phyloP scores from a whole-genome alignment of 2,113 vertebrate species.

The Carollia perspicillata region DNA sequence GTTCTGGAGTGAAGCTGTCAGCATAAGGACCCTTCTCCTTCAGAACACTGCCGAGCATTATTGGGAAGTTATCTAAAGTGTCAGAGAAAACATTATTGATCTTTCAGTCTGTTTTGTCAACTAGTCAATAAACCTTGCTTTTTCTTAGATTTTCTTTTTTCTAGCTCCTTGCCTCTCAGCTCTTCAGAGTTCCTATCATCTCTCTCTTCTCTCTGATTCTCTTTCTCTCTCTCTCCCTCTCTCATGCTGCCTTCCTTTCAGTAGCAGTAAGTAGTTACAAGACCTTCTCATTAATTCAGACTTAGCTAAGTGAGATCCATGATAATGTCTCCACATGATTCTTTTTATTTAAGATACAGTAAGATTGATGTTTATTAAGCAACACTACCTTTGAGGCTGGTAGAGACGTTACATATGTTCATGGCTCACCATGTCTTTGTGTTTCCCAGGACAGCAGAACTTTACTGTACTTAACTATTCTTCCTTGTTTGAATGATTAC shows the following conservation, averaged over 20 bases:
- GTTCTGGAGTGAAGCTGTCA: slow-evolving; percentile 73
- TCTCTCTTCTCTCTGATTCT: too few relatives aligned
- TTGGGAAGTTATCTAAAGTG: slow-evolving; percentile 80
- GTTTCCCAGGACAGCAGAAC: not conserved
- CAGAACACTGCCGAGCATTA: slow-evolving; percentile 61
- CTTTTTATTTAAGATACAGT: not conserved
- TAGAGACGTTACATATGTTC: not conserved
- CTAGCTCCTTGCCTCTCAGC: not conserved
- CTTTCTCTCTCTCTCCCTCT: not conserved
- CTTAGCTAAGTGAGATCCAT: not conserved
- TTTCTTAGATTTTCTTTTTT: slow-evolving; percentile 35
- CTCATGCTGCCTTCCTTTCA: not conserved
- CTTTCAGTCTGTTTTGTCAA: slow-evolving; percentile 82
- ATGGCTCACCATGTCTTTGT: not conserved
- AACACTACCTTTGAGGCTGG: not conserved
- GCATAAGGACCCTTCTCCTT: slow-evolving; percentile 68
- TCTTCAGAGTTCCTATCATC: not conserved
- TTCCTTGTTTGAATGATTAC: not conserved
- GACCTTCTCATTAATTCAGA: not conserved
- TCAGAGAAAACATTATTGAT: slow-evolving; percentile 82
- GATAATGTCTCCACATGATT: not conserved
- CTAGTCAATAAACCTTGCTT: slow-evolving; percentile 79
- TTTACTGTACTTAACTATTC: accelerated
- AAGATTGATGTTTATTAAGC: not conserved
- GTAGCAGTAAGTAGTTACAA: not conserved